These are phyloP conservation scores for Lamprotornis superbus DNA, from an alignment of 2,113 vertebrate genomes.

Conservation along the genomic window DNA sequence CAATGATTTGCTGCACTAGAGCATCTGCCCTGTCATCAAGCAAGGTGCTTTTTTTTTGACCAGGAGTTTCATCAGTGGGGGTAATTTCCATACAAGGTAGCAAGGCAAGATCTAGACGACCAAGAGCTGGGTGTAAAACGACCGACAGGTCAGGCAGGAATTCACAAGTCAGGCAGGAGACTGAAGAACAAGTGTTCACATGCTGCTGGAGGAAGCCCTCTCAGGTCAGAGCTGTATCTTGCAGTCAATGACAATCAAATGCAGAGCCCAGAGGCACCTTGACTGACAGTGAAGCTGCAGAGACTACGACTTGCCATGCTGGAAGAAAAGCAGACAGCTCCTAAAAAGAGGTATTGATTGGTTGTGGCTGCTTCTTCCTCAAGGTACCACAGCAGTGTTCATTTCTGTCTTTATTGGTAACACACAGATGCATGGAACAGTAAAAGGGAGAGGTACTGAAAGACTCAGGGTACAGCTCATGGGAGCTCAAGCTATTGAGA, in stretches of 20 bases:
- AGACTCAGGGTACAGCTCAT: neutral
- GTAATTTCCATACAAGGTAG: neutral
- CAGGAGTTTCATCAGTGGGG: neutral
- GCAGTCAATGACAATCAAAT: accelerated
- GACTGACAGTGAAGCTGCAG: neutral
- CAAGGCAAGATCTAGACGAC: neutral
- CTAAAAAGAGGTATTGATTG: neutral
- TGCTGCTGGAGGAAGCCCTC: neutral
- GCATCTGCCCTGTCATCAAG: neutral
- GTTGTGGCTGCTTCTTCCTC: neutral
- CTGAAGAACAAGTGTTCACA: accelerated
- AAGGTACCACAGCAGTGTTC: accelerated
- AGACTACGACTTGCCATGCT: neutral
- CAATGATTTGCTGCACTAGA: neutral
- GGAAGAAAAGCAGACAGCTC: neutral
- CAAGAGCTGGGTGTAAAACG: accelerated
- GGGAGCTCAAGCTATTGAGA: neutral
- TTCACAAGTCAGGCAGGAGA: neutral
- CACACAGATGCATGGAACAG: neutral
- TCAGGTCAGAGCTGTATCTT: neutral
- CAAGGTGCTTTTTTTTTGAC: neutral
- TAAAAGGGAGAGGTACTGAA: neutral
- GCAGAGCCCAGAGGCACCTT: neutral
- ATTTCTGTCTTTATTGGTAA: neutral
- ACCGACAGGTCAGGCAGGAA: neutral